Evolutionary conservation across 92 coral and sea anemone genomes (phyloP).

Genomic region (Plumapathes pennacea): DNA sequence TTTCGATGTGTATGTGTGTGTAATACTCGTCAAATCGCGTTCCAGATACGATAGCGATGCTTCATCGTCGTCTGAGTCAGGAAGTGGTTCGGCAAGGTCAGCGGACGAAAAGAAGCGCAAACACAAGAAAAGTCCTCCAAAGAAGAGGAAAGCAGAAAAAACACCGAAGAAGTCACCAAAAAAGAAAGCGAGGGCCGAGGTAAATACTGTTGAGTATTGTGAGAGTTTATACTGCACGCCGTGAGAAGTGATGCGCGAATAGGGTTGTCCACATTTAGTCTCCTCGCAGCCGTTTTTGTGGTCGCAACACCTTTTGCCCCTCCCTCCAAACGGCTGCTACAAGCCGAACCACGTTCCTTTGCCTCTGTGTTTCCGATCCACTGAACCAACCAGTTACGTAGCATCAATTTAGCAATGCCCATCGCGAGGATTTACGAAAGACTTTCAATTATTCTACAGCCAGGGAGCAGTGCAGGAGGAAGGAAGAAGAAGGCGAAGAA

Average conservation of each 20-base stretch:
- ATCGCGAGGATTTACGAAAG: too few species aligned
- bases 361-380: too few species aligned
- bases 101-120: conserved; percentile 34
- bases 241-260: too few species aligned
- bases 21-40: background rate
- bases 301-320: too few species aligned
- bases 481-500: conserved; percentile 70
- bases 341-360: too few species aligned
- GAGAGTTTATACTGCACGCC: too few species aligned
- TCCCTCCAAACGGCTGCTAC: too few species aligned
- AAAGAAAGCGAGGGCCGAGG: conserved; percentile 67
- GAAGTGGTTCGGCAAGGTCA: conserved; percentile 23
- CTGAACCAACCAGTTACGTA: too few species aligned
- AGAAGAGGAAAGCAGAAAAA: conserved; percentile 58
- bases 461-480: conserved; percentile 26
- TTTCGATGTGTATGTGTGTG: background rate
- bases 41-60: conserved; percentile 72
- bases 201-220: background rate
- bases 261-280: too few species aligned
- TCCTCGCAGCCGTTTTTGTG: too few species aligned
- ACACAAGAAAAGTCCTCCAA: conserved; percentile 48
- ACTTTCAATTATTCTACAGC: too few species aligned
- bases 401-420: too few species aligned
- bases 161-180: conserved; percentile 49
- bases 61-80: conserved; percentile 52